A percentile compares a stretch with the other conserved stretches of the same genome.
These are phyloP conservation scores for Anaspis maculata DNA, from an alignment of 2,888 invertebrate genomes.

Conservation along the genomic window DNA sequence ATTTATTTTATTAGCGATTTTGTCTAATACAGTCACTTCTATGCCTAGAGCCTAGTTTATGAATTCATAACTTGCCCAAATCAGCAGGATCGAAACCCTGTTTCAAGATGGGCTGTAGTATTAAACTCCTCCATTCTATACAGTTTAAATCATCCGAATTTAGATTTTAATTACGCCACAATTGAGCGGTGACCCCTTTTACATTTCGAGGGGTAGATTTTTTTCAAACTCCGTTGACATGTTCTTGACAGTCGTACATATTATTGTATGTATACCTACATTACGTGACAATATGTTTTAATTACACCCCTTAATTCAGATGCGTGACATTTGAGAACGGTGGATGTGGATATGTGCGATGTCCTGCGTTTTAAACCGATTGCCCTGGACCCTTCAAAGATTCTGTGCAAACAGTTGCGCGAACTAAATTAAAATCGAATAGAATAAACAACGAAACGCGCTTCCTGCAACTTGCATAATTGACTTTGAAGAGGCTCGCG, in stretches of 20 bases:
- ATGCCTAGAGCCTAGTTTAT: conserved; percentile 29
- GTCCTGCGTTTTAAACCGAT: no score
- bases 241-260: conserved; percentile 30
- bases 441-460: conserved; percentile 6
- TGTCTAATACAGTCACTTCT: conserved; percentile 32
- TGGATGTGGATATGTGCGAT: no score
- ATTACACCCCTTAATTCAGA: conserved; percentile 15
- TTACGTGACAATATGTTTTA: conserved; percentile 28
- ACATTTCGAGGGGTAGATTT: conserved; percentile 22
- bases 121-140: no score
- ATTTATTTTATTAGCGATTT: conserved; percentile 32
- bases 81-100: neutral
- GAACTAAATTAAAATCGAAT: conserved; percentile 5
- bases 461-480: conserved; percentile 9
- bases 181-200: conserved; percentile 11
- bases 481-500: conserved; percentile 14
- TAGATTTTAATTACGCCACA: conserved; percentile 9
- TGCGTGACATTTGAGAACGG: neutral
- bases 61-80: conserved; percentile 27
- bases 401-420: neutral
- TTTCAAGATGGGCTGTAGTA: neutral
- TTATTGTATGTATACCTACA: conserved; percentile 19
- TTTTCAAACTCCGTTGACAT: conserved; percentile 24
- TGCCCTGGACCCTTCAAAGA: no score
- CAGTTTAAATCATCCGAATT: no score